Evolutionary conservation across 92 coral and sea anemone species (phyloP).

Genomic region (Porites divaricata): DNA sequence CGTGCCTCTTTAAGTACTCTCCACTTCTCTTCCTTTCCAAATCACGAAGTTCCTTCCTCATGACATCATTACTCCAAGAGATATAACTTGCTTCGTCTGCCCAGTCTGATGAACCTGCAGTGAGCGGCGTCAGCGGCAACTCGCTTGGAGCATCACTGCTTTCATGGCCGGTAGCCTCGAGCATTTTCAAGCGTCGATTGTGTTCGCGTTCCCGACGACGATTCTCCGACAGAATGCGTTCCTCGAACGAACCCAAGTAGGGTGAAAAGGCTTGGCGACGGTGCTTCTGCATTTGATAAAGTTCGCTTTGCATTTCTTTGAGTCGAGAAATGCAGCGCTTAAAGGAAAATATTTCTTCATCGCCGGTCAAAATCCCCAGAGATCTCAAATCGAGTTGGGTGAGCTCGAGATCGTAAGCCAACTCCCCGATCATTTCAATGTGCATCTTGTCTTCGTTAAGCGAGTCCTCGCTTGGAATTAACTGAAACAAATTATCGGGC

Average conservation of each 20-base stretch:
- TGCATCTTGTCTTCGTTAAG: conserved; percentile 81
- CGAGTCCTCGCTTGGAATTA: conserved; percentile 67
- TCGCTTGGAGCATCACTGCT: conserved; percentile 53
- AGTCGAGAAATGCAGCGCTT: conserved; percentile 86
- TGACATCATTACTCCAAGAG: conserved; percentile 81
- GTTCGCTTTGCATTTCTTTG: conserved; percentile 83
- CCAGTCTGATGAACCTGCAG: conserved; percentile 82
- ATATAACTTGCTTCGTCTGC: conserved; percentile 84
- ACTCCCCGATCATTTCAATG: conserved; percentile 86
- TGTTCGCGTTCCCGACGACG: conserved; percentile 72
- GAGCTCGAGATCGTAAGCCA: conserved; percentile 82
- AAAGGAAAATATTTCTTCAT: conserved; percentile 86
- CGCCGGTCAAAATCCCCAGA: conserved; percentile 84
- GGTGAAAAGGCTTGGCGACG: conserved; percentile 72
- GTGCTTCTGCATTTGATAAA: conserved; percentile 67
- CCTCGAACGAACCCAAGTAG: conserved; percentile 70
- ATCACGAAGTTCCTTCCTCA: conserved; percentile 79
- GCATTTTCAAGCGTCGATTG: conserved; percentile 59
- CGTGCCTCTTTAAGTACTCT: conserved; percentile 33
- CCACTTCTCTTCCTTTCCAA: conserved; percentile 62
- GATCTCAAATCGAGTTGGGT: conserved; percentile 70
- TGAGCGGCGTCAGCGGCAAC: conserved; percentile 74
- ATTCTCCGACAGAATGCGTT: conserved; percentile 64
- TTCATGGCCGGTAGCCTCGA: conserved; percentile 42
- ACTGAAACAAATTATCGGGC: conserved; percentile 76